Evolutionary conservation across 2,888 invertebrate genomes (phyloP), one percentile per base, ranked within the genome.

Genomic region (Ophioninae sp.): DNA sequence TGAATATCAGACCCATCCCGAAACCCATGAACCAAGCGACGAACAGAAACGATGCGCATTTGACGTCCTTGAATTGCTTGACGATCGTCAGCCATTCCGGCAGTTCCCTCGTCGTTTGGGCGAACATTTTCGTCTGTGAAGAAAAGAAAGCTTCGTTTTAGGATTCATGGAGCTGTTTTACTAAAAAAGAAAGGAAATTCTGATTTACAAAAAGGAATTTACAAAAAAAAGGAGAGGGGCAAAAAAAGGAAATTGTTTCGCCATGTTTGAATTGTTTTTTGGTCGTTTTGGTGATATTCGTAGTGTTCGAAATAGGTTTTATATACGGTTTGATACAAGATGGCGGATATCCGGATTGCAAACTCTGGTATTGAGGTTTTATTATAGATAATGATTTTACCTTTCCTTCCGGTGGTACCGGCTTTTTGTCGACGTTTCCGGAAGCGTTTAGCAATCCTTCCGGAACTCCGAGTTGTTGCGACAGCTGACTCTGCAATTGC

Each of bases 11-110:
- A 0, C 99, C 99, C 89, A 99, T 99, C 77, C 99, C 99, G 91
- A 99, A 98, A 78, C 99, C 99, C 98, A 99, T 99, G 93, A 98
- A 99, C 98, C 99, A 99, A 70, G 99, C 98, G 50, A 99, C 98
- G 92, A 99, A 97, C 70, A 99, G 95, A 93, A 99, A 98, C 0
- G 98, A 97, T 17, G 96, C 97, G 86, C 98, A 98, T 92, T 98
- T 98, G 78, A 98, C 93, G 92, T 97, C 97, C 89, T 97, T 97
- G 93, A 98, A 98, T 91, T 98, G 97, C 85, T 96, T 96, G 88
- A 99, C 94, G 75, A 99, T 98, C 0, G 97, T 96, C 89, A 98
- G 95, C 98, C 98, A 99, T 94, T 98, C 97, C 7, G 98, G 98
- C 93, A 98, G 96, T 93, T 97, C 96, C 85, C 97, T 95, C 65